Conservation (phyloP, 2,797 vertebrate genomes). For the Enteromius trimaculatus region DNA sequence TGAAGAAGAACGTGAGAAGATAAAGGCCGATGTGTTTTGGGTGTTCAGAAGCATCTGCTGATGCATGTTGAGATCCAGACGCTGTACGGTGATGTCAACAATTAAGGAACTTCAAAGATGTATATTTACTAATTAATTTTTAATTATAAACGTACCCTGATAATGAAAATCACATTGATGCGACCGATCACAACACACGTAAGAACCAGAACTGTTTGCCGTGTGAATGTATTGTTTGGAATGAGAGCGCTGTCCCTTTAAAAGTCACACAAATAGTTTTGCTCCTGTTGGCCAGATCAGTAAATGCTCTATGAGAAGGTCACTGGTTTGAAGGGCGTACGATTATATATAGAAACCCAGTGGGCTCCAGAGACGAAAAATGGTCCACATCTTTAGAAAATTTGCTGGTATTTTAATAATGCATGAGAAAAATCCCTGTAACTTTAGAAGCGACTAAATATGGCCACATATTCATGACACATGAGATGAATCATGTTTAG, state of each 20-base stretch:
- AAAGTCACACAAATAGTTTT: neutral
- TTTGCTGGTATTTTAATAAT: conserved; percentile 65
- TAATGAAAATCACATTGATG: neutral
- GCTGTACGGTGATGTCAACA: neutral
- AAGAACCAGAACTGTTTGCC: neutral
- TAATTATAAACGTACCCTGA: neutral
- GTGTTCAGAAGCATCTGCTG: neutral
- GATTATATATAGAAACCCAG: conserved; percentile 60
- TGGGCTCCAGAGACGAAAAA: conserved; percentile 59
- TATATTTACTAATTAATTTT: neutral
- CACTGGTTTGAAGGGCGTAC: conserved; percentile 51
- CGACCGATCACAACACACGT: too few species aligned
- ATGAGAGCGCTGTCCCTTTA: conserved; percentile 2
- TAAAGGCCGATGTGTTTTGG: neutral
- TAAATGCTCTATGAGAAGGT: conserved; percentile 50
- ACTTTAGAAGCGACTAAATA: conserved; percentile 48
- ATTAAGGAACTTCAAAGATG: neutral
- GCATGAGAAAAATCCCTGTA: conserved; percentile 59
- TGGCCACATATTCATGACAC: neutral
- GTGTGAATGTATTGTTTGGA: neutral
- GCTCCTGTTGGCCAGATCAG: neutral
- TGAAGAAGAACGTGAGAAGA: conserved; percentile 59
- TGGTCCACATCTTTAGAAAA: conserved; percentile 56
- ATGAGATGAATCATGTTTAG: neutral
- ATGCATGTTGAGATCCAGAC: neutral